Evolutionary conservation across 2,888 invertebrate species (phyloP).

Genomic region (Kuschelorhynchus macadamiae): DNA sequence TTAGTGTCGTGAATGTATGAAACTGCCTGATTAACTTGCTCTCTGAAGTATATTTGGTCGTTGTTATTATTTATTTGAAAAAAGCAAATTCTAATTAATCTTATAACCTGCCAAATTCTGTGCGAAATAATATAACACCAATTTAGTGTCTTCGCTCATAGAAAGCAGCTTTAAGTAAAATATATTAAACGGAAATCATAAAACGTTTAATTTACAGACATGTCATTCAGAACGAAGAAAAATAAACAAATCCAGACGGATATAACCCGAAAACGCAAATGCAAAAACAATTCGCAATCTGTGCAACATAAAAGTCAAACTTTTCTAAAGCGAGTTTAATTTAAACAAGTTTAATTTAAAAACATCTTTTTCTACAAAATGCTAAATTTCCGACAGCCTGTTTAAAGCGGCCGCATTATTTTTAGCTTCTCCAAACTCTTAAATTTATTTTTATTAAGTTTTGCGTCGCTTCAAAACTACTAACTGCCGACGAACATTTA

Average conservation of each 20-base stretch:
- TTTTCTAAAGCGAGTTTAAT: constrained; percentile 34
- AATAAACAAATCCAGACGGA: not conserved
- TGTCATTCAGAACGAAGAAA: not conserved
- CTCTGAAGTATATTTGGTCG: no score
- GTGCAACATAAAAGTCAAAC: constrained; percentile 36
- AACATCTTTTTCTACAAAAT: constrained; percentile 24
- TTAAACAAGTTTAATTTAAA: constrained; percentile 28
- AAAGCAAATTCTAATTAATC: no score
- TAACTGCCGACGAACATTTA: constrained; percentile 6
- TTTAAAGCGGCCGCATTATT: constrained; percentile 20
- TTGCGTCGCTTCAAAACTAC: constrained; percentile 11
- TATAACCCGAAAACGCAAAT: not conserved
- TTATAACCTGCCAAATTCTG: no score
- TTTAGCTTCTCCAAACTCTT: constrained; percentile 19
- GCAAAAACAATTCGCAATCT: constrained; percentile 34
- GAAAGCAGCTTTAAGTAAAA: no score
- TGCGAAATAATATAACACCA: no score
- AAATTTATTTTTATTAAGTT: constrained; percentile 31
- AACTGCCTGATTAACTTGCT: no score
- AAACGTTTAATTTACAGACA: no score
- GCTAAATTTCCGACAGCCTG: constrained; percentile 12
- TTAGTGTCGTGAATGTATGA: no score
- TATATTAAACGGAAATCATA: no score
- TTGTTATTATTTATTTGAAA: no score
- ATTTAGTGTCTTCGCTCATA: no score